Evolutionary conservation across 2,113 vertebrate species (phyloP).

Genomic region (Salvelinus fontinalis): DNA sequence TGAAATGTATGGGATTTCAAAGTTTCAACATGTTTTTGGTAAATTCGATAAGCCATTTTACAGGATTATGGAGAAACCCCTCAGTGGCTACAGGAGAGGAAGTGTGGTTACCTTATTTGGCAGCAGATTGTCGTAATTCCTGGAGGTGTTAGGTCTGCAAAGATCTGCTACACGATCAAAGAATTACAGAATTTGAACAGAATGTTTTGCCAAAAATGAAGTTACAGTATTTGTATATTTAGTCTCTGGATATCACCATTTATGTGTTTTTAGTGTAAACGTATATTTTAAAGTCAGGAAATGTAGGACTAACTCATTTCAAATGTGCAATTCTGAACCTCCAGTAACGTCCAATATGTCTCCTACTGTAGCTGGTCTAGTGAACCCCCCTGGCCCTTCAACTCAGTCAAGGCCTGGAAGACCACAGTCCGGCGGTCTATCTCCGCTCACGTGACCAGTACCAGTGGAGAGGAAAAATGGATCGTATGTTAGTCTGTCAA

Average conservation of each 20-base stretch:
- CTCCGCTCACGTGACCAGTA: no score
- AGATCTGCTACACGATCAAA: not conserved
- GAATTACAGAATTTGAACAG: not conserved
- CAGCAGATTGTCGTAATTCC: not conserved
- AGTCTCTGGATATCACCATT: no score
- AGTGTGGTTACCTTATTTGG: not conserved
- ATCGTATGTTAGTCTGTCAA: conserved; percentile 22
- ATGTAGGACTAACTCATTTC: no score
- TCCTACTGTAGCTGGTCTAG: not conserved
- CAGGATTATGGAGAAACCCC: not conserved
- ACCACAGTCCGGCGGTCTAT: no score
- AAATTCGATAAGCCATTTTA: conserved; percentile 29
- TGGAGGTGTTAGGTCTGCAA: conserved; percentile 24
- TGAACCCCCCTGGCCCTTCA: not conserved
- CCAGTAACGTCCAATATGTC: not conserved
- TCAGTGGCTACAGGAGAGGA: not conserved
- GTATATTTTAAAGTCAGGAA: not conserved
- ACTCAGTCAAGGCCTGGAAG: no score
- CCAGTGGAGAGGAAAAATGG: conserved; percentile 22
- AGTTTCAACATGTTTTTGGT: conserved; percentile 33
- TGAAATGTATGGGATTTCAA: conserved; percentile 32
- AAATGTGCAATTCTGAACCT: not conserved
- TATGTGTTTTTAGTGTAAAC: no score
- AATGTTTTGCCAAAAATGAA: not conserved
- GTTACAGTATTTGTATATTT: no score